A percentile compares a stretch with the other conserved stretches of the same genome.
phyloP scores from a whole-genome alignment of 2,888 invertebrate species.

The Papilio gigon region DNA sequence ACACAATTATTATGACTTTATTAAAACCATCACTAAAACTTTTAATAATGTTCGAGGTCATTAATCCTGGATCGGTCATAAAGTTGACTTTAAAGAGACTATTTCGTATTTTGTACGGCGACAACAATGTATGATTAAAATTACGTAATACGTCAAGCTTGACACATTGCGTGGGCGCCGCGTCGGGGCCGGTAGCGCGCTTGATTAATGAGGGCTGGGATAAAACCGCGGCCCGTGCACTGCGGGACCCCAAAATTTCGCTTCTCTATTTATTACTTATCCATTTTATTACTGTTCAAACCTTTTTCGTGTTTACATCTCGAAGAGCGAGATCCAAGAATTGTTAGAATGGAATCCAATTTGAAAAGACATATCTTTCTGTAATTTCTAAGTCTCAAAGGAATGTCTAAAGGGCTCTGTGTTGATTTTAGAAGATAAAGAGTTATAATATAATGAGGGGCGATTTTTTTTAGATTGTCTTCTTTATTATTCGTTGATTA shows the following conservation, averaged over 20 bases:
- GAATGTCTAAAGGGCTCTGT: conserved; percentile 34
- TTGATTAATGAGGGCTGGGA: conserved; percentile 70
- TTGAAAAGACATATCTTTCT: conserved; percentile 26
- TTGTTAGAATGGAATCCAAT: conserved; percentile 30
- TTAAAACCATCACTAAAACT: conserved; percentile 4
- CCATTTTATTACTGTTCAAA: conserved; percentile 63
- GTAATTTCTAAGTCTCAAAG: conserved; percentile 32
- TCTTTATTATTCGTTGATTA: conserved; percentile 34
- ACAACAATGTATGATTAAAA: conserved; percentile 58
- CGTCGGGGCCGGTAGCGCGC: conserved; percentile 47
- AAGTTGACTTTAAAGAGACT: conserved; percentile 28
- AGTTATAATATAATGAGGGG: conserved; percentile 26
- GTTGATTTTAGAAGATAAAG: conserved; percentile 37
- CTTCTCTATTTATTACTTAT: conserved; percentile 69
- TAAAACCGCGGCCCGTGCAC: conserved; percentile 57
- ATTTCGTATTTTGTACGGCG: conserved; percentile 48
- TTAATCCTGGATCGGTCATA: conserved; percentile 23
- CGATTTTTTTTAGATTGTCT: conserved; percentile 28
- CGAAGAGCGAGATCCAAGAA: conserved; percentile 34
- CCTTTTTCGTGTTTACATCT: conserved; percentile 56
- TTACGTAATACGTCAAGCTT: conserved; percentile 69
- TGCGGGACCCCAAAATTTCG: conserved; percentile 59
- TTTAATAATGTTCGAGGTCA: conserved; percentile 18
- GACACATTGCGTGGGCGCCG: conserved; percentile 55
- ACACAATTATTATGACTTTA: background rate